phyloP scores from a whole-genome alignment of 2,797 vertebrate species.

The Enteromius thamalakanensis region DNA sequence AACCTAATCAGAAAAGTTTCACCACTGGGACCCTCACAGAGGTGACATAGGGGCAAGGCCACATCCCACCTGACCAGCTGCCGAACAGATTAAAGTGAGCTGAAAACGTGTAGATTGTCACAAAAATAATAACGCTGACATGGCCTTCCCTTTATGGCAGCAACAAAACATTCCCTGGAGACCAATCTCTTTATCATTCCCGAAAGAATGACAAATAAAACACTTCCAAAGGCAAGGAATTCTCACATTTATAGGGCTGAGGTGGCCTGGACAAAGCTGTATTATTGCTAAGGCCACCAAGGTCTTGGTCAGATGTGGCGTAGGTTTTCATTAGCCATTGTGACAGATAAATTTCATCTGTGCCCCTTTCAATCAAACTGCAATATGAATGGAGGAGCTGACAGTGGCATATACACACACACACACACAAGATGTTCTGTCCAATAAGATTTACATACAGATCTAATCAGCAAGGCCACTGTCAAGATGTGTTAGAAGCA shows the following conservation, averaged over 20 bases:
- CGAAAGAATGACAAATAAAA: constrained; percentile 63
- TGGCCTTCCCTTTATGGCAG: constrained; percentile 81
- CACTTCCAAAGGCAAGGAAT: constrained; percentile 68
- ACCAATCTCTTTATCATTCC: constrained; percentile 79
- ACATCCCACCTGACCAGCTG: constrained; percentile 73
- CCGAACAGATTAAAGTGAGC: constrained; percentile 79
- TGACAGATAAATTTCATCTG: constrained; percentile 35
- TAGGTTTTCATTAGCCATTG: constrained; percentile 40
- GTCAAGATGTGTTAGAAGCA: background rate
- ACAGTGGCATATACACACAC: background rate
- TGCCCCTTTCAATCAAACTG: constrained; percentile 18
- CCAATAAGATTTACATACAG: constrained; percentile 22
- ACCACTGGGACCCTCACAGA: constrained; percentile 67
- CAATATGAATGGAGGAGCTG: constrained; percentile 35
- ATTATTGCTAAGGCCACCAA: constrained; percentile 38
- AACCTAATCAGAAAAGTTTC: constrained; percentile 49
- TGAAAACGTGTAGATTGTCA: constrained; percentile 73
- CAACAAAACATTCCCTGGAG: constrained; percentile 78
- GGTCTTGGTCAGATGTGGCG: constrained; percentile 45
- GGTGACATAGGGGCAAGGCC: constrained; percentile 77
- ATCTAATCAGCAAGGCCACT: background rate
- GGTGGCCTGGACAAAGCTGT: constrained; percentile 49
- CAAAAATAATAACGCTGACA: constrained; percentile 78
- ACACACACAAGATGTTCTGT: background rate
- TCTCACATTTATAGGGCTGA: constrained; percentile 65